phyloP scores from a whole-genome alignment of 1,140 invertebrate species.

The Drosophila nebulosa region DNA sequence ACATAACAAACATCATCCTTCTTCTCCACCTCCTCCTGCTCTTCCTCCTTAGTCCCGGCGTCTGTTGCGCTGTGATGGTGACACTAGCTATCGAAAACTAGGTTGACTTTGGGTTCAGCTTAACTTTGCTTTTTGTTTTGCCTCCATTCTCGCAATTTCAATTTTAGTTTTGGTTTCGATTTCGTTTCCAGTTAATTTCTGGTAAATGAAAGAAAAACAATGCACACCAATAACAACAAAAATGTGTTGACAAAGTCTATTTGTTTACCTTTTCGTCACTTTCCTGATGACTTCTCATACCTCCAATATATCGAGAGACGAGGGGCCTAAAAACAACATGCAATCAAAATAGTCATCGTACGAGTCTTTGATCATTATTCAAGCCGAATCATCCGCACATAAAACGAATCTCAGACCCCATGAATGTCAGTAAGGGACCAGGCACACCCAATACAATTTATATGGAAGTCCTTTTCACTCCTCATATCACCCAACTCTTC shows the following conservation, averaged over 20 bases:
- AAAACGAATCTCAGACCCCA: not conserved
- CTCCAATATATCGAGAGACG: not conserved
- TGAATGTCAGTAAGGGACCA: too few relatives aligned
- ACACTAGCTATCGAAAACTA: constrained; percentile 57
- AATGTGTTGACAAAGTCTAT: constrained; percentile 27
- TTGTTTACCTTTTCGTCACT: constrained; percentile 17
- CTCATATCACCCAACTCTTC: not conserved
- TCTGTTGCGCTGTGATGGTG: constrained; percentile 70
- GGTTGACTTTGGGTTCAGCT: constrained; percentile 56
- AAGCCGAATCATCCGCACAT: not conserved
- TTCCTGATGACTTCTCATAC: not conserved
- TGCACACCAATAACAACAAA: constrained; percentile 9
- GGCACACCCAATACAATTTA: not conserved
- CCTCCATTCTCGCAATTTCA: constrained; percentile 46
- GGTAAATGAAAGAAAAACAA: constrained; percentile 45
- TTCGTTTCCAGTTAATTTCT: constrained; percentile 54
- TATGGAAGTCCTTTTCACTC: not conserved
- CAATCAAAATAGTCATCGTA: not conserved
- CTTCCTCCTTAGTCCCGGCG: constrained; percentile 35
- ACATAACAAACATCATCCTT: constrained; percentile 24
- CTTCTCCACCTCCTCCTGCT: too few relatives aligned
- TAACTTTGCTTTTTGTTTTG: constrained; percentile 32
- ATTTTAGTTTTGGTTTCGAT: constrained; percentile 49
- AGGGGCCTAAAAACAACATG: not conserved
- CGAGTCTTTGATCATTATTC: not conserved